phyloP scores from a whole-genome alignment of 2,888 invertebrate genomes.

The Cosmorhoe ocellata region DNA sequence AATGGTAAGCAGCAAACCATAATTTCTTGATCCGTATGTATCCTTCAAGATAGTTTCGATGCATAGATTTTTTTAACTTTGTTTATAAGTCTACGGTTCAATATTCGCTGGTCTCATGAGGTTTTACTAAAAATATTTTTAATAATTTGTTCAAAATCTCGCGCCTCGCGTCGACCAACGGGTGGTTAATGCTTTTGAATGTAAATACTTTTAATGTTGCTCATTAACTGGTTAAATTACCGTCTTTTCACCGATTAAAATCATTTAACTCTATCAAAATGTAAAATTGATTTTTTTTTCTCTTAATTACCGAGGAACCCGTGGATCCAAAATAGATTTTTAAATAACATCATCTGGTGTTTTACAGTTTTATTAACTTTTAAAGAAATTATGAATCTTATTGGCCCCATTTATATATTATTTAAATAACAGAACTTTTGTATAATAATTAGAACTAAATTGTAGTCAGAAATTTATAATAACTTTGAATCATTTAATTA shows the following conservation, averaged over 20 bases:
- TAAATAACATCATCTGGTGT: slow-evolving; percentile 20
- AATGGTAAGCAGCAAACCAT: slow-evolving; percentile 11
- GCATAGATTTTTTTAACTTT: neutral
- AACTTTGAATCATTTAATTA: too few relatives aligned
- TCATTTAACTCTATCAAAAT: slow-evolving; percentile 30
- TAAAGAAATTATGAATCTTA: slow-evolving; percentile 5
- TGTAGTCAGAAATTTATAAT: neutral
- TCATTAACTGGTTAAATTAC: slow-evolving; percentile 28
- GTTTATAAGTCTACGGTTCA: slow-evolving; percentile 21
- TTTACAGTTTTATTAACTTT: slow-evolving; percentile 1
- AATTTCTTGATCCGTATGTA: neutral
- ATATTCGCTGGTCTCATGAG: slow-evolving; percentile 29
- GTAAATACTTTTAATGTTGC: slow-evolving; percentile 26
- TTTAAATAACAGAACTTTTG: neutral
- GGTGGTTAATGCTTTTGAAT: slow-evolving; percentile 36
- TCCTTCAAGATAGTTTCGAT: neutral
- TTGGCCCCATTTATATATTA: neutral
- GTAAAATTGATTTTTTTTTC: slow-evolving; percentile 31
- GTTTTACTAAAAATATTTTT: slow-evolving; percentile 23
- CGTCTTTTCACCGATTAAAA: slow-evolving; percentile 31
- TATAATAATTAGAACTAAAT: neutral
- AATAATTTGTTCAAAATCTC: slow-evolving; percentile 64
- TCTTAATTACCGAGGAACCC: slow-evolving; percentile 27
- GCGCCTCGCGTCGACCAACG: slow-evolving; percentile 44
- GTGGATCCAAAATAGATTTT: slow-evolving; percentile 24